Percentiles rank a stretch among this genome's conserved stretches.
Evolutionary conservation across 2,113 vertebrate genomes (phyloP).

Genomic region (Cepphus grylle): DNA sequence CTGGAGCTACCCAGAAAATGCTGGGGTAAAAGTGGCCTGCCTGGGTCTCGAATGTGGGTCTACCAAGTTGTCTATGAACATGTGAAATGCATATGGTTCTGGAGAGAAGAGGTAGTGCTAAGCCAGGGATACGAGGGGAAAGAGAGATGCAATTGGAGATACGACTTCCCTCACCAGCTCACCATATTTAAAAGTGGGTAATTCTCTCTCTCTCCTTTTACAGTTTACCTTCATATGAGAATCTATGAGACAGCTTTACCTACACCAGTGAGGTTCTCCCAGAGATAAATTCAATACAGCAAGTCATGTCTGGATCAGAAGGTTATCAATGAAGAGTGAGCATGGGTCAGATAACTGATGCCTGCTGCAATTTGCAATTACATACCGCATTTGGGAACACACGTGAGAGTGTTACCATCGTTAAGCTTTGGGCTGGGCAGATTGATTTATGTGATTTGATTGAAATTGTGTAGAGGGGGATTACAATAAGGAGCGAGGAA

Average conservation of each 20-base stretch:
- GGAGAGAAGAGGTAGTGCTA: background rate
- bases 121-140: background rate
- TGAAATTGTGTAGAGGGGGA: constrained; percentile 48
- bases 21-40: background rate
- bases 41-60: background rate
- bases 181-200: background rate
- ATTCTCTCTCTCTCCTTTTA: background rate
- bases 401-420: background rate
- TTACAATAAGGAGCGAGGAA: constrained; percentile 45
- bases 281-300: background rate
- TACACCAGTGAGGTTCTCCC: background rate
- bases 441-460: constrained; percentile 47
- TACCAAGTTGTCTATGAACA: background rate
- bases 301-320: constrained; percentile 2
- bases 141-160: background rate
- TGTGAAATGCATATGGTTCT: background rate
- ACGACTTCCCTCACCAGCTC: background rate
- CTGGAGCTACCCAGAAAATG: background rate
- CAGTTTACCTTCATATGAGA: background rate
- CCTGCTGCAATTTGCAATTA: constrained; percentile 66
- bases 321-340: constrained; percentile 34
- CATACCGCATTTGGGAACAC: background rate
- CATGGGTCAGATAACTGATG: constrained; percentile 40
- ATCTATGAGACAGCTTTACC: background rate
- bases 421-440: constrained; percentile 27